A percentile compares a stretch with the other conserved stretches of the same genome.
phyloP scores from a whole-genome alignment of 2,797 vertebrate genomes.

The Smutsia temminckii region DNA sequence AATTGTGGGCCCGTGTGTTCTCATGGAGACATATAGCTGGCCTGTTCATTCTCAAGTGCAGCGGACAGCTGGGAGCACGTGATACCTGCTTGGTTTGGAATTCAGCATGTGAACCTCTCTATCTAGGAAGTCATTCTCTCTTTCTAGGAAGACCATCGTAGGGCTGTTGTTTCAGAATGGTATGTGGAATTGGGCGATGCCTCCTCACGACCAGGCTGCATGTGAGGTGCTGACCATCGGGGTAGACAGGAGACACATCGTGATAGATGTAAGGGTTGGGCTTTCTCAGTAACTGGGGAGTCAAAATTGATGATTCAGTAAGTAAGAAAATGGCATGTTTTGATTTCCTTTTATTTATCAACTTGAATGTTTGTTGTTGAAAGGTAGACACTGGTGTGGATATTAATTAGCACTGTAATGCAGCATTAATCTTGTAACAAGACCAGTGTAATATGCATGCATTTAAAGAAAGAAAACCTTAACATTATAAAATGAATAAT shows the following conservation, averaged over 20 bases:
- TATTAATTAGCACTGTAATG: constrained; percentile 19
- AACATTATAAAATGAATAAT: neutral
- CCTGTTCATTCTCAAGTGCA: neutral
- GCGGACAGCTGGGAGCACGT: neutral
- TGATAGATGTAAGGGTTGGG: neutral
- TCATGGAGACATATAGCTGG: neutral
- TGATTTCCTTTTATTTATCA: constrained; percentile 16
- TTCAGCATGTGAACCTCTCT: neutral
- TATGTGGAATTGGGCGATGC: neutral
- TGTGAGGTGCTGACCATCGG: neutral
- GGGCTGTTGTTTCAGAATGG: neutral
- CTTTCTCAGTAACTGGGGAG: neutral
- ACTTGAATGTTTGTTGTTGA: neutral
- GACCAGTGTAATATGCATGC: neutral
- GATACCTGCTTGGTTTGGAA: neutral
- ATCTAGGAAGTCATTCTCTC: neutral
- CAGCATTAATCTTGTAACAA: neutral
- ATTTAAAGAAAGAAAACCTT: neutral
- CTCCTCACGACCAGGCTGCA: neutral
- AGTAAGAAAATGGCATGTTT: neutral
- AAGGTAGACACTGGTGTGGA: neutral
- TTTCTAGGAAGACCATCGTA: neutral
- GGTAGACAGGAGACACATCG: neutral
- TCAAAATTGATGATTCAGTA: neutral
- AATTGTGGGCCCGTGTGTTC: neutral